phyloP scores from a whole-genome alignment of 1,140 invertebrate genomes.

The Panulirus ornatus region DNA sequence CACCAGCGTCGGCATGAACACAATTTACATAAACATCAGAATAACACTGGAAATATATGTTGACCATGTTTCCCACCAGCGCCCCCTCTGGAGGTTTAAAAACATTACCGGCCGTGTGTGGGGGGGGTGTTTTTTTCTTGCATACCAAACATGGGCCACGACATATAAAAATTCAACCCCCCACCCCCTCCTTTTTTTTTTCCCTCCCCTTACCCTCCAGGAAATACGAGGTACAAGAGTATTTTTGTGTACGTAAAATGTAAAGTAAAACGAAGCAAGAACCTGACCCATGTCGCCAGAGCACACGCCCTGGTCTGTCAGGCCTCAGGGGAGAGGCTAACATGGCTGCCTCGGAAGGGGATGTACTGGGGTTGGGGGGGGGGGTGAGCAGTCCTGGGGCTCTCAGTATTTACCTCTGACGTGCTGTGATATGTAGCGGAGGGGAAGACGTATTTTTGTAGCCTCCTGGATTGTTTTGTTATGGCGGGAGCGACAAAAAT shows the following conservation, averaged over 20 bases:
- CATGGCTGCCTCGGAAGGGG: conserved; percentile 1
- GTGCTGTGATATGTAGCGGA: conserved; percentile 20
- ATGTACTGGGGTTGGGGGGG: not conserved
- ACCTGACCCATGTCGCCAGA: conserved; percentile 15
- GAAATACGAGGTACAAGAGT: conserved; percentile 21
- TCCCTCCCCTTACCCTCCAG: conserved; percentile 9
- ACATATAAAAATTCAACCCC: not conserved
- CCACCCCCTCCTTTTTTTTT: conserved; percentile 4
- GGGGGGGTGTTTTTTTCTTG: too few species aligned
- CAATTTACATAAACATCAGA: conserved; percentile 20
- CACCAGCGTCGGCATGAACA: not conserved
- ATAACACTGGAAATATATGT: conserved; percentile 8
- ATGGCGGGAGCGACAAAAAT: too few species aligned
- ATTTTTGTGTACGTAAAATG: conserved; percentile 37
- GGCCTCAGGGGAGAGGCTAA: conserved; percentile 17
- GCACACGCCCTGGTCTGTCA: conserved; percentile 19
- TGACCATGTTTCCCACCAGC: not conserved
- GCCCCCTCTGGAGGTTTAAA: not conserved
- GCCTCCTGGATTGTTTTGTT: too few species aligned
- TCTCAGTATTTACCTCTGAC: conserved; percentile 8
- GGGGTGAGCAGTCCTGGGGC: too few species aligned
- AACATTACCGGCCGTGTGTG: too few species aligned
- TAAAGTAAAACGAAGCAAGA: conserved; percentile 10
- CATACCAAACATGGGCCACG: too few species aligned
- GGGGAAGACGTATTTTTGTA: conserved; percentile 14